Percentiles rank a stretch among this genome's conserved stretches.
phyloP scores from a whole-genome alignment of 2,113 vertebrate species.

The Cygnus buccinator region DNA sequence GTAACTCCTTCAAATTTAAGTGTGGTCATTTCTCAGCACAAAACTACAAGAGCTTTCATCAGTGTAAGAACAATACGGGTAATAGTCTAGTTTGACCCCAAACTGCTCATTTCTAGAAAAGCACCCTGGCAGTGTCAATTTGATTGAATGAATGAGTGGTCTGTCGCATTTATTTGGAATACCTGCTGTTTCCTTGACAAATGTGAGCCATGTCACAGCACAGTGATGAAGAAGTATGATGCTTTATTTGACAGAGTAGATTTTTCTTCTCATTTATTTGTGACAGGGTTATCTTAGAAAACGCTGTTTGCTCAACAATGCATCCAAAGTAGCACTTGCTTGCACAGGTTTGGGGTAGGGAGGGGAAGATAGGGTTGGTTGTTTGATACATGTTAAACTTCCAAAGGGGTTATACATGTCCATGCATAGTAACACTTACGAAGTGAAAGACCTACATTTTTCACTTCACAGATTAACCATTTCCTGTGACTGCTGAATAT shows the following conservation, averaged over 20 bases:
- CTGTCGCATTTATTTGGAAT: constrained; percentile 41
- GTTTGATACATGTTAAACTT: neutral
- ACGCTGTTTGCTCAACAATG: fast-evolving
- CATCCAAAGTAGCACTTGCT: neutral
- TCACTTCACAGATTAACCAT: neutral
- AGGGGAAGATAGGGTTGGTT: neutral
- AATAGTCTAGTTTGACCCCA: neutral
- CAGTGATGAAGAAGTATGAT: neutral
- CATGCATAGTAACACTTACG: neutral
- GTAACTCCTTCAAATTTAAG: neutral
- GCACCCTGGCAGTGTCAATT: fast-evolving
- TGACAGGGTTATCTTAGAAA: neutral
- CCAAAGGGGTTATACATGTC: neutral
- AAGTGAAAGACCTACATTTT: neutral
- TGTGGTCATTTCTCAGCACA: neutral
- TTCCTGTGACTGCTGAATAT: neutral
- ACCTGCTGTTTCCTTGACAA: constrained; percentile 53
- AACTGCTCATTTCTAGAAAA: neutral
- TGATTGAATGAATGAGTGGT: constrained; percentile 7
- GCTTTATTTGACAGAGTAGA: neutral
- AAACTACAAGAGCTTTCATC: neutral
- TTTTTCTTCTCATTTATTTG: constrained; percentile 28
- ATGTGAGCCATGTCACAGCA: constrained; percentile 9
- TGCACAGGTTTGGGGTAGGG: neutral
- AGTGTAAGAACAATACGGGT: neutral